phyloP scores from a whole-genome alignment of 2,888 invertebrate species.

The Nysson spinosus region DNA sequence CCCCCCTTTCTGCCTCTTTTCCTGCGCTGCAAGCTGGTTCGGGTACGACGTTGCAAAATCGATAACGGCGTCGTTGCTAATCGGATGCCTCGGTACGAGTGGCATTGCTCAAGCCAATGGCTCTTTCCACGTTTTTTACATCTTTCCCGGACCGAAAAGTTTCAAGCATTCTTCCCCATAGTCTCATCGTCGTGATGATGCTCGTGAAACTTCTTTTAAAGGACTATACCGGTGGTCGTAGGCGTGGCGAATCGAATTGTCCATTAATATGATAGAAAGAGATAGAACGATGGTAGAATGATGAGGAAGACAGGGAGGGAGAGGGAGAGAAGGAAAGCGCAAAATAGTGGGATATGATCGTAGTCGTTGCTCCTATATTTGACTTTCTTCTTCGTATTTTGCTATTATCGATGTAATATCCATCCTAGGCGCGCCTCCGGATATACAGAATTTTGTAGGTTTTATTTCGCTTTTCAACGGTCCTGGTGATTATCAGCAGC shows the following conservation, averaged over 20 bases:
- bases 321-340: neutral
- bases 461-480: neutral
- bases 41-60: slow-evolving; percentile 62
- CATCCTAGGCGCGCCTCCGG: neutral
- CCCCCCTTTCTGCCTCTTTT: slow-evolving; percentile 41
- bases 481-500: slow-evolving; percentile 10
- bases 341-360: slow-evolving; percentile 4
- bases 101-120: slow-evolving; percentile 19
- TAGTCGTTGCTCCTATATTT: neutral
- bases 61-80: slow-evolving; percentile 61
- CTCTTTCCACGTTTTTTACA: slow-evolving; percentile 21
- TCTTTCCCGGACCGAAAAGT: neutral
- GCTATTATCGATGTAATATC: neutral
- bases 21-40: slow-evolving; percentile 57
- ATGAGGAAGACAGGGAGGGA: neutral
- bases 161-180: neutral
- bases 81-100: slow-evolving; percentile 54
- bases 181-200: slow-evolving; percentile 1
- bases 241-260: slow-evolving; percentile 45
- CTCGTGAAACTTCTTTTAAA: slow-evolving; percentile 11
- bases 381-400: slow-evolving; percentile 1
- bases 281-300: neutral
- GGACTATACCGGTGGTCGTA: slow-evolving; percentile 26
- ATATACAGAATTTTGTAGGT: neutral
- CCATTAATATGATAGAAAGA: slow-evolving; percentile 10